phyloP scores from a whole-genome alignment of 2,888 invertebrate genomes.

The Dolichomitus sp. region DNA sequence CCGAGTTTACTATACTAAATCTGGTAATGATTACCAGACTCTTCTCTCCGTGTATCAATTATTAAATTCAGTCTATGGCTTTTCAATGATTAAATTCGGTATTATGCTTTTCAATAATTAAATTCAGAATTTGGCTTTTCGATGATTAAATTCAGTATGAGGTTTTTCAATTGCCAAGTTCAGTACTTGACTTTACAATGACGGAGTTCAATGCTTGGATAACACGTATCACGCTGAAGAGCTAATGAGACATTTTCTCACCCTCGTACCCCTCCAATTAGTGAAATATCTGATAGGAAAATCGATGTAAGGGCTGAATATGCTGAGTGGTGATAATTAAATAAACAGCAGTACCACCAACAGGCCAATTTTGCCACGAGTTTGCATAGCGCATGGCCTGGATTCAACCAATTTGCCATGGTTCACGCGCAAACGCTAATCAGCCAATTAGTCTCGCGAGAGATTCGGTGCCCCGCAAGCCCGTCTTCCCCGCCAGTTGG shows the following conservation, averaged over 20 bases:
- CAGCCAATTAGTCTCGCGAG: slow-evolving; percentile 71
- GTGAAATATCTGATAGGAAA: slow-evolving; percentile 20
- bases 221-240: background rate
- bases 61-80: too few species aligned
- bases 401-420: slow-evolving; percentile 70
- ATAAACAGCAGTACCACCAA: slow-evolving; percentile 22
- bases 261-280: background rate
- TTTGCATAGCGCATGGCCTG: slow-evolving; percentile 41
- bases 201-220: background rate
- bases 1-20: too few species aligned
- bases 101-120: too few species aligned
- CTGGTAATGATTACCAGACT: too few species aligned
- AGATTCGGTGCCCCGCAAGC: slow-evolving; percentile 27
- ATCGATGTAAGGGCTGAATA: slow-evolving; percentile 21
- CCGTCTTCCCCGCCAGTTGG: slow-evolving; percentile 17
- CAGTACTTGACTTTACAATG: background rate
- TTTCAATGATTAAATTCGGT: too few species aligned
- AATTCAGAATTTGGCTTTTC: too few species aligned
- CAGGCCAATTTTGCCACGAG: slow-evolving; percentile 37
- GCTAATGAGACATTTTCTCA: background rate
- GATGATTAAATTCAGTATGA: too few species aligned
- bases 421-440: slow-evolving; percentile 70
- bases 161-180: too few species aligned
- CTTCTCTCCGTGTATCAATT: too few species aligned
- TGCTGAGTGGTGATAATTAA: slow-evolving; percentile 15